Evolutionary conservation across 2,888 invertebrate genomes (phyloP), one percentile per base, ranked within the genome.

Genomic region (Polymixis flavicincta): DNA sequence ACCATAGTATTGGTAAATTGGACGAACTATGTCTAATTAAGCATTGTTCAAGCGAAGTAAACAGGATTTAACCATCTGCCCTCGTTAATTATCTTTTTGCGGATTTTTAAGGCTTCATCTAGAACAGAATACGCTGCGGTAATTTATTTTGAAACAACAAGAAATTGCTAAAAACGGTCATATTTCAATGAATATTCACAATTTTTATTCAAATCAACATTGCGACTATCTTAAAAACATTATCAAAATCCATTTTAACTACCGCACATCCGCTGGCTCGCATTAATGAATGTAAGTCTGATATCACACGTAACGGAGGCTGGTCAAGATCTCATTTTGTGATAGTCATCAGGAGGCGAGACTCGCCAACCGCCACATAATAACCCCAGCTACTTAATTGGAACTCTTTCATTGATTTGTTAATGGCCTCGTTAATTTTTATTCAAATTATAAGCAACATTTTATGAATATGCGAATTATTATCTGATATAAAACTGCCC

Each of bases 391-490:
- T 92, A 92, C 92, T 93, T 95, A 94, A 95, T 95, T 95, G 94
- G 93, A 94, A 92, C 89, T 89, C 89, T 80, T 84, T 92, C 92
- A 94, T 93, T 94, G 94, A 95, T 95, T 95, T 94, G 94, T 94
- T 94, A 94, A 94, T 93, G 92, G 91, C 90, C 91, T 93, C 92
- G 92, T 94, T 93, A 92, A 84, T 80, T 87, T 93, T 92, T 92
- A 94, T 92, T 91, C 91, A 87, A 89, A 90, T 91, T 90, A 90
- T 89, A 89, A 86, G 85, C 88, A 90, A 91, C 90, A 89, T 87
- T 88, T 89, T 90, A 90, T 90, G 87, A 86, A 87, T 85, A 85
- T 85, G 87, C 87, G 84, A 89, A 90, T 87, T 89, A 85, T 84
- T 80, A 92, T 92, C 92, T 85, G 89, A 90, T 92, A 89, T 84